A percentile compares a stretch with the other conserved stretches of the same genome.
Evolutionary conservation across 2,888 invertebrate species (phyloP).

Genomic region (Drosophila mimetica): DNA sequence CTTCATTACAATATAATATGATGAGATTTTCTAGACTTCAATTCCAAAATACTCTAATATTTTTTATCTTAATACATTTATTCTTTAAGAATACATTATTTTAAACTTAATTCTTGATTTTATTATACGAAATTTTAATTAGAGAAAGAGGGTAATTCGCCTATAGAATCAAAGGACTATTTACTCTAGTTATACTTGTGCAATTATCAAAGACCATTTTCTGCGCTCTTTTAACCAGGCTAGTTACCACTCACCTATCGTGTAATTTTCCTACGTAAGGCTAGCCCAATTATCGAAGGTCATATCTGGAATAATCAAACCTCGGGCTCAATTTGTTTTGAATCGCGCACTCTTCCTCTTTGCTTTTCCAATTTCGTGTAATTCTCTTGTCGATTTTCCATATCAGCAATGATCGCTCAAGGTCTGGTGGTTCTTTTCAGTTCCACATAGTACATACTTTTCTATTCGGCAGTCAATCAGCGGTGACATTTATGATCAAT

Average conservation of each 20-base stretch:
- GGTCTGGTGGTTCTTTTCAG: slow-evolving; percentile 4
- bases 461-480: slow-evolving; percentile 28
- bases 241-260: neutral
- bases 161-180: neutral
- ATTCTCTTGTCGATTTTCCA: slow-evolving; percentile 3
- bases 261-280: neutral
- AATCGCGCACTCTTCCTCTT: neutral
- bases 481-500: slow-evolving; percentile 28
- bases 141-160: neutral
- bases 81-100: neutral
- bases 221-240: neutral
- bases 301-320: neutral
- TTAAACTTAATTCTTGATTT: neutral
- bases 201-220: no score
- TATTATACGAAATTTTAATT: neutral
- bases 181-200: neutral
- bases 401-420: slow-evolving; percentile 25
- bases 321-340: neutral
- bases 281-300: neutral
- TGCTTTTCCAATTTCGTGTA: slow-evolving; percentile 25
- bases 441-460: neutral
- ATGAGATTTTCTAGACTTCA: neutral
- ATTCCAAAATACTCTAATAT: neutral
- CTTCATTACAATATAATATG: neutral
- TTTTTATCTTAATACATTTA: neutral